Evolutionary conservation across 2,888 invertebrate species (phyloP), one percentile per base, ranked within the genome.

Genomic region (Deladenus siricidicola): DNA sequence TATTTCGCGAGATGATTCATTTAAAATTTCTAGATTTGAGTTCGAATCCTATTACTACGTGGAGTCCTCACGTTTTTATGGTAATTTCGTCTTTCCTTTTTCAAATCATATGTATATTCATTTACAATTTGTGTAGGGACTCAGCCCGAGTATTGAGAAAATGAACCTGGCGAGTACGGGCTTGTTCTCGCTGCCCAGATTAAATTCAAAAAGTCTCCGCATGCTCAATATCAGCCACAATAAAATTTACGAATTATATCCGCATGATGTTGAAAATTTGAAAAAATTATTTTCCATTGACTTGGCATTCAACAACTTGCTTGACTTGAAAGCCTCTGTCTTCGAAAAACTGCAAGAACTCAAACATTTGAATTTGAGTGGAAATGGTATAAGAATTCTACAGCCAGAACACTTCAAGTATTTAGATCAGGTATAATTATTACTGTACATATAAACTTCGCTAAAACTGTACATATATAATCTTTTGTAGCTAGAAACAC

Each of bases 211-310:
- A 21, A 65, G 67, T 4, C 56, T 78, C n/a, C 63, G 65, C 21
- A 56, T 60, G 2, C 56, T 78, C 21, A 77, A 78, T 62, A 62
- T 78, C 21, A 77, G 75, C 66, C 62, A 62, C 53, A 77, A 77
- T 62, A 70, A 70, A 28, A 72, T 77, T 24, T 74, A 74, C 54
- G 73, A 78, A 50, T 26, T 77, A 1, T 60, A 67, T n/a, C 60
- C 67, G 14, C 50, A 57, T n/a, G 76, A 76, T 86, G 82, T 89
- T 89, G 71, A 94, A 87, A 68, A 87, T 88, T 71, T 88, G 88
- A 67, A 92, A 90, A 75, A 90, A 88, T 3, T 92, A 84, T 55
- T 94, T 82, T 64, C 86, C 86, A 68, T 86, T 85, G 52, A 96
- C 81, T 73, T 89, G 85, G 44, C 77, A 0, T 56, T 67, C 58